Base-by-base conservation (phyloP, 2,113 vertebrate genomes). In the Toxostoma redivivum region DNA sequence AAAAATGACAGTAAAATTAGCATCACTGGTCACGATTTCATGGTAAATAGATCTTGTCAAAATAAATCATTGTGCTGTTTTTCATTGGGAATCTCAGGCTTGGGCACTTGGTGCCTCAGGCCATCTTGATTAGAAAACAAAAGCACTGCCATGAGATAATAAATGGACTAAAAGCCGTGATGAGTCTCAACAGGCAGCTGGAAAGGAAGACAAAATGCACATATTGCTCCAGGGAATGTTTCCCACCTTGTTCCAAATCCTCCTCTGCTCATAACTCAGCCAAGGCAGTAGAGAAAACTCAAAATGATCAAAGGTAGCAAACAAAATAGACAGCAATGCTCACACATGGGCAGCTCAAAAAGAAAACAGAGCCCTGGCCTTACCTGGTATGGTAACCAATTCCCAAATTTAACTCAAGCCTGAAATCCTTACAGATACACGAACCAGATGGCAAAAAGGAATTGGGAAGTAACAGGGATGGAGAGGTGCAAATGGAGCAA, bases 41-140 rank as follows among this genome's bases (percentile, higher is more conserved):
- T 40, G 72, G 92, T 88, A 96, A 96, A 94, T 78, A 96, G 86
- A 81, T 92, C 88, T 83, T 93, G 92, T 96, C 96, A 96, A 97
- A 96, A 94, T 88, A 96, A 90, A 90, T 88, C 71, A 77, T 54
- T 62, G 42, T 7, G 45, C 37, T 47, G 71, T 65, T 93, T 93
- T 92, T 82, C 90, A 69, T 25, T 5, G n/a, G 62, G 28, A 88
- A 58, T 60, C 85, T 88, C 74, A 90, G 86, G 24, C 62, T 58
- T 28, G 51, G 76, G 81, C 54, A 66, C 79, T 90, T 61, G 38
- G 24, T 51, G 73, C 72, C 86, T 83, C 71, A 58, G 76, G 82
- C 58, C 86, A 90, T 70, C 90, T 77, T 77, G 60, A 83, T 88
- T 61, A 83, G 54, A 76, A 94, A 79, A 94, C 61, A 89, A 88